These are phyloP conservation scores for Hoplostethus atlanticus DNA, from an alignment of 2,797 vertebrate genomes.

Conservation along the genomic window DNA sequence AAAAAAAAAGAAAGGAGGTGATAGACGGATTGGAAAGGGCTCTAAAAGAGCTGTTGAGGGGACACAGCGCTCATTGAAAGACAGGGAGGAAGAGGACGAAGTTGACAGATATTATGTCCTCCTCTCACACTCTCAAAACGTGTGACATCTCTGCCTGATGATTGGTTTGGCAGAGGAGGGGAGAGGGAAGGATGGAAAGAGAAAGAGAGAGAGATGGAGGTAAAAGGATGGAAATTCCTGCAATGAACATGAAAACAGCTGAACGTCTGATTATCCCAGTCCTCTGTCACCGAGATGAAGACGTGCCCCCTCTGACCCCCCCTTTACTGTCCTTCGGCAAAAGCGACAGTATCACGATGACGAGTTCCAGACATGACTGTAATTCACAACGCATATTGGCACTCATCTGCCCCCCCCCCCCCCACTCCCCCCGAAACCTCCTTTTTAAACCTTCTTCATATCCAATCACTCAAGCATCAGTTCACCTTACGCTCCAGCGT, in stretches of 20 bases:
- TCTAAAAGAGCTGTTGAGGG: constrained; percentile 61
- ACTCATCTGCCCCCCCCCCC: constrained; percentile 19
- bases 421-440: neutral
- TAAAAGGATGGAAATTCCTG: constrained; percentile 27
- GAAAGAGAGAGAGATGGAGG: constrained; percentile 4
- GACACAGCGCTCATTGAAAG: constrained; percentile 50
- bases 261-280: constrained; percentile 44
- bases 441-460: constrained; percentile 37
- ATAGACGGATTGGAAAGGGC: constrained; percentile 63
- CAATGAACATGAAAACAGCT: constrained; percentile 45
- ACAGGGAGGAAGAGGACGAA: constrained; percentile 61
- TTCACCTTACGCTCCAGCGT: constrained; percentile 36
- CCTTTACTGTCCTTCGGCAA: constrained; percentile 24
- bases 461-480: constrained; percentile 35
- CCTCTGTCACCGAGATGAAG: constrained; percentile 45
- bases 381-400: constrained; percentile 28
- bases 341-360: constrained; percentile 39
- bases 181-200: constrained; percentile 36
- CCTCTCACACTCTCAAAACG: constrained; percentile 67
- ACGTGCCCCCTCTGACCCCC: constrained; percentile 32
- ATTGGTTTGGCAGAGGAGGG: constrained; percentile 69
- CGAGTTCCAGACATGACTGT: constrained; percentile 26
- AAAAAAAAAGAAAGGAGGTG: constrained; percentile 27
- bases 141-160: constrained; percentile 73
- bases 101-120: constrained; percentile 76